Percentiles rank a stretch among this genome's conserved stretches.
These are phyloP conservation scores for Lepilemur ruficaudatus DNA, from an alignment of 2,797 vertebrate genomes.

Conservation along the genomic window DNA sequence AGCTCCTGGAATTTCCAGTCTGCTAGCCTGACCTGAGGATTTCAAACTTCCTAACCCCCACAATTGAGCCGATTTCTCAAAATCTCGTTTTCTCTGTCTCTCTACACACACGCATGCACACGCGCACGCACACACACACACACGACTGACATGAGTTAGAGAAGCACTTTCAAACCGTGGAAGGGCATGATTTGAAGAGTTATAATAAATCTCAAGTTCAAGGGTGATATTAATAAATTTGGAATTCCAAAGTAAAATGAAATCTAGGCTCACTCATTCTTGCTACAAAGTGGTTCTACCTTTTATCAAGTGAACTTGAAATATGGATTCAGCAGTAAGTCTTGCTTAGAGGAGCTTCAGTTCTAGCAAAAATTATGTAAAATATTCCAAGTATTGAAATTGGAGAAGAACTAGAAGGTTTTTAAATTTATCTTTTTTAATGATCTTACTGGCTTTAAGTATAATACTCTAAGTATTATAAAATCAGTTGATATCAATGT, in stretches of 20 bases:
- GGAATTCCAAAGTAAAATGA: constrained; percentile 63
- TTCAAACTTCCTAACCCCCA: not conserved
- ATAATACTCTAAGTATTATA: constrained; percentile 33
- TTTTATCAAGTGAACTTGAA: constrained; percentile 62
- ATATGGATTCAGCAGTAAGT: not conserved
- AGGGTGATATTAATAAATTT: constrained; percentile 55
- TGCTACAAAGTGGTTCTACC: constrained; percentile 43
- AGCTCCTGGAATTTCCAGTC: not conserved
- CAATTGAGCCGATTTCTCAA: not conserved
- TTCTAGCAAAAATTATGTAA: constrained; percentile 51
- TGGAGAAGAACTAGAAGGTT: not conserved
- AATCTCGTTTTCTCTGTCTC: not conserved
- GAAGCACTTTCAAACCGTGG: not conserved
- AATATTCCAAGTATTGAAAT: constrained; percentile 36
- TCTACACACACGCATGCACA: not conserved
- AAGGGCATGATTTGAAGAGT: not conserved
- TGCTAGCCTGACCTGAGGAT: not conserved
- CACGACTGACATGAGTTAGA: not conserved
- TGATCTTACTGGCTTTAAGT: constrained; percentile 22
- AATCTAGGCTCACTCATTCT: constrained; percentile 39
- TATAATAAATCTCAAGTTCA: constrained; percentile 55
- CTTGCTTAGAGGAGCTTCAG: not conserved
- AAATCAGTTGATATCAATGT: constrained; percentile 46
- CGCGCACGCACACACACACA: not conserved
- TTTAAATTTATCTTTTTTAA: constrained; percentile 36